Evolutionary conservation across 2,797 vertebrate genomes (phyloP), one percentile per base, ranked within the genome.

Genomic region (Onychomys leucogaster): DNA sequence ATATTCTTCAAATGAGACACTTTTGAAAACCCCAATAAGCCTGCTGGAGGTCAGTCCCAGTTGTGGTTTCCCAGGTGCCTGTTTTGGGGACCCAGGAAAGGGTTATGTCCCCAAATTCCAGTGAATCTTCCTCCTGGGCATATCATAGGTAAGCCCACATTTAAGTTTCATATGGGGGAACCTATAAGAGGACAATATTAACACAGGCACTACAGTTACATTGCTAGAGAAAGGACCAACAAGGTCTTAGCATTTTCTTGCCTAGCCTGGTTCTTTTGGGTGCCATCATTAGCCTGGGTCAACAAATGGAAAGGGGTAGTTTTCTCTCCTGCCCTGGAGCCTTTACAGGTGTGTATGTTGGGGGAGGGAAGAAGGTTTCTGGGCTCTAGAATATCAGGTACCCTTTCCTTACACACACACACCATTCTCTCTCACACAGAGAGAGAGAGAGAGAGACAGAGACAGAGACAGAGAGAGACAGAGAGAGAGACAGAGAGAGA

Each of bases 321-420:
- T 46, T 77, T 84, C 80, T 67, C 76, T 21, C 3, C 14, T 32
- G 4, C 6, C 27, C n/a, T 8, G 23, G 43, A 32, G 43, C 27
- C 65, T 89, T 90, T 71, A 34, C 88, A 69, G 89, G 93, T 89
- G 77, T 90, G 91, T 82, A 83, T 43, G n/a, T 11, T 82, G 59
- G 63, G n/a, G 77, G 87, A 61, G 23, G 37, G 29, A 43, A 27
- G 12, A 67, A 25, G 71, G 57, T 59, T 63, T 37, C 89, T 71
- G 29, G 27, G 73, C 96, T 95, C 52, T 94, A 96, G 71, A 63
- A 90, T 89, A 94, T 95, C 83, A 85, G 57, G 55, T 89, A 96
- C 67, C 46, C 88, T 89, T 94, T 91, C 75, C 81, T 81, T 41
- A 65, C 46, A 90, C n/a, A 84, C 52, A 87, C 59, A 89, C 12